Conservation (phyloP, 2,797 vertebrate genomes). For the Morus bassanus region DNA sequence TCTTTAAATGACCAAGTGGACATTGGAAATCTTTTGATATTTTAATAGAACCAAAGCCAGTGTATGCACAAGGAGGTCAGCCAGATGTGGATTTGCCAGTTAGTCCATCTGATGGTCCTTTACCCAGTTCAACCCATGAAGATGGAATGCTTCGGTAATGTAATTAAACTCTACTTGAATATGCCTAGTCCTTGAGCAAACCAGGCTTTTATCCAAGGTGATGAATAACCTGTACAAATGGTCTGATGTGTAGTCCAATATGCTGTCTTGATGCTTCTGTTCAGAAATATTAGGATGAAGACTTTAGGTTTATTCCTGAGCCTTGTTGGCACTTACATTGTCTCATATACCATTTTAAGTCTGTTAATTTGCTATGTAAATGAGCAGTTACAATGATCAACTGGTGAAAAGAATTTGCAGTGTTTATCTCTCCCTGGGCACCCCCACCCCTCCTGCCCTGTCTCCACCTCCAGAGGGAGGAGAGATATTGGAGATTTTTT, state of each 20-base stretch:
- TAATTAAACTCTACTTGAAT: background rate
- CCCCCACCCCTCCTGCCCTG: background rate
- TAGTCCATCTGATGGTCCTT: slow-evolving; percentile 93
- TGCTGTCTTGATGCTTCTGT: background rate
- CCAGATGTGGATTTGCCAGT: slow-evolving; percentile 98
- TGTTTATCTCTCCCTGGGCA: background rate
- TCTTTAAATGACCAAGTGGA: background rate
- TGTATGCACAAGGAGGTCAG: slow-evolving; percentile 96
- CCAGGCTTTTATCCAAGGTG: background rate
- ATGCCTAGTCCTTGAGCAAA: background rate
- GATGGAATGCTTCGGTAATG: slow-evolving; percentile 93
- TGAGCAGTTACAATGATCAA: background rate
- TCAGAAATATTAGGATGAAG: background rate
- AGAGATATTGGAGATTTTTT: background rate
- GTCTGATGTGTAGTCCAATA: background rate
- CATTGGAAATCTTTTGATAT: background rate
- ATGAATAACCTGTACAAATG: background rate
- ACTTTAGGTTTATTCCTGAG: background rate
- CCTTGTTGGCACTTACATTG: background rate
- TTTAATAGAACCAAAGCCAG: slow-evolving; percentile 91
- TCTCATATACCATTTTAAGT: background rate
- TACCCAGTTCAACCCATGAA: slow-evolving; percentile 90
- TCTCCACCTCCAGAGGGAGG: background rate
- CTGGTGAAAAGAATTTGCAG: background rate
- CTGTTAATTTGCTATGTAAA: background rate